phyloP scores from a whole-genome alignment of 1,140 invertebrate species.

The Ceratosolen solmsi region DNA sequence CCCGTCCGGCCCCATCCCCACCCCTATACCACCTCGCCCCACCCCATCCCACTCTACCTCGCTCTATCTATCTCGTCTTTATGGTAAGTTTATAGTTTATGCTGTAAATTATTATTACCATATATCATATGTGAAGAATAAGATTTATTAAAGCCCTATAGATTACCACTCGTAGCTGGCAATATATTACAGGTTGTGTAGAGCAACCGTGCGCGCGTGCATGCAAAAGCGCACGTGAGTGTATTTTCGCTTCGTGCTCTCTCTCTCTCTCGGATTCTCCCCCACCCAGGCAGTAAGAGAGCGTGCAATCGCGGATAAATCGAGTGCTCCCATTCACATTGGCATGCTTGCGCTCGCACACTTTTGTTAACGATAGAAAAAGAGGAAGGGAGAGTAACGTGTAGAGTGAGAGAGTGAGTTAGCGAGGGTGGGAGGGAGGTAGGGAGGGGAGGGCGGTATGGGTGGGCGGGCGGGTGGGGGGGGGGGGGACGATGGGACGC shows the following conservation, averaged over 20 bases:
- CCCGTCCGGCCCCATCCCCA: not conserved
- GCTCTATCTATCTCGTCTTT: conserved; percentile 53
- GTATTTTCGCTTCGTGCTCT: conserved; percentile 34
- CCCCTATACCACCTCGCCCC: not conserved
- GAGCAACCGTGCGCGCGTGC: conserved; percentile 47
- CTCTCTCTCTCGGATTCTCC: not conserved
- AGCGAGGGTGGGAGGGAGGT: not conserved
- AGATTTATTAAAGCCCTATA: conserved; percentile 72
- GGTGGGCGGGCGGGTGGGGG: not conserved
- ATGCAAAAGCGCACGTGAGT: conserved; percentile 27
- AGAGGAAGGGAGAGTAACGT: not conserved
- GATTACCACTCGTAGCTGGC: conserved; percentile 62
- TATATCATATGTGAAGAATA: conserved; percentile 70
- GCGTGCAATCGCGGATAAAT: conserved; percentile 47
- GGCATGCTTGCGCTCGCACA: conserved; percentile 26
- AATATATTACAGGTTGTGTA: conserved; percentile 62
- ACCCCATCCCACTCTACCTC: not conserved
- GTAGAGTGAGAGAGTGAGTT: not conserved
- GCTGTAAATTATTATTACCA: conserved; percentile 73
- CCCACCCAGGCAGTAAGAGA: conserved; percentile 4
- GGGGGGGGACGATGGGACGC: no score
- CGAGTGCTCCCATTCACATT: conserved; percentile 48
- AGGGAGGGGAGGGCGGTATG: not conserved
- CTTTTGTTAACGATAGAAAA: conserved; percentile 29
- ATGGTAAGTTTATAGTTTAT: conserved; percentile 68